Evolutionary conservation across 2,888 invertebrate genomes (phyloP).

Genomic region (Plagiodera versicolora): DNA sequence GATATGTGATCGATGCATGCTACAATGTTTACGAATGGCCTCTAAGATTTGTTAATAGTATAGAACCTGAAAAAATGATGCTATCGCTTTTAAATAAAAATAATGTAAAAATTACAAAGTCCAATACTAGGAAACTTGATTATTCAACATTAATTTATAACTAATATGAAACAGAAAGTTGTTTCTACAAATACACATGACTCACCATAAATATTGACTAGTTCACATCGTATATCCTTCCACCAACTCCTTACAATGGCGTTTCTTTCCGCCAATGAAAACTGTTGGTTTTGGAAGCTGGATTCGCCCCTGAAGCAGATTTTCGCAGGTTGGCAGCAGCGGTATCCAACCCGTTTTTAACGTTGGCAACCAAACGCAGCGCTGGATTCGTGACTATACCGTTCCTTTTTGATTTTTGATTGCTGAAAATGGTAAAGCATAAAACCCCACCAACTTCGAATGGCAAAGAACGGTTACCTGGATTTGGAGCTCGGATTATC

Average conservation of each 20-base stretch:
- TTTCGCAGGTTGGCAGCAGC: slow-evolving; percentile 66
- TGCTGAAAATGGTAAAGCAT: slow-evolving; percentile 32
- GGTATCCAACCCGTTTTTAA: slow-evolving; percentile 70
- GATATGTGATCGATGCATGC: too few species aligned
- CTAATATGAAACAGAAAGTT: background rate
- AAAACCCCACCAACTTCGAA: background rate
- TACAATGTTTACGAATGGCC: too few species aligned
- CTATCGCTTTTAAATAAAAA: too few species aligned
- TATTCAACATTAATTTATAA: too few species aligned
- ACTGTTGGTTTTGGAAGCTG: slow-evolving; percentile 71
- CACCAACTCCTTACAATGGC: slow-evolving; percentile 58
- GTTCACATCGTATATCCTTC: slow-evolving; percentile 32
- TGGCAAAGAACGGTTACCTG: slow-evolving; percentile 32
- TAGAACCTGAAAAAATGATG: too few species aligned
- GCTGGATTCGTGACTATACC: slow-evolving; percentile 87
- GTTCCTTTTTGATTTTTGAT: slow-evolving; percentile 72
- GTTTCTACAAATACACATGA: slow-evolving; percentile 5
- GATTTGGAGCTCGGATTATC: slow-evolving; percentile 43
- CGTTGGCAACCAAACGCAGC: slow-evolving; percentile 77
- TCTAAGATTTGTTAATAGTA: too few species aligned
- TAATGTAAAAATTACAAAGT: too few species aligned
- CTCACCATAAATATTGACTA: slow-evolving; percentile 45
- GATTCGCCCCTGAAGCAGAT: slow-evolving; percentile 63
- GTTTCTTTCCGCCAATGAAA: slow-evolving; percentile 87
- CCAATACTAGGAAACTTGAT: too few species aligned